These are phyloP conservation scores for Patiria miniata DNA, from an alignment of 35 echinoderm and acorn worm genomes.

Conservation along the genomic window DNA sequence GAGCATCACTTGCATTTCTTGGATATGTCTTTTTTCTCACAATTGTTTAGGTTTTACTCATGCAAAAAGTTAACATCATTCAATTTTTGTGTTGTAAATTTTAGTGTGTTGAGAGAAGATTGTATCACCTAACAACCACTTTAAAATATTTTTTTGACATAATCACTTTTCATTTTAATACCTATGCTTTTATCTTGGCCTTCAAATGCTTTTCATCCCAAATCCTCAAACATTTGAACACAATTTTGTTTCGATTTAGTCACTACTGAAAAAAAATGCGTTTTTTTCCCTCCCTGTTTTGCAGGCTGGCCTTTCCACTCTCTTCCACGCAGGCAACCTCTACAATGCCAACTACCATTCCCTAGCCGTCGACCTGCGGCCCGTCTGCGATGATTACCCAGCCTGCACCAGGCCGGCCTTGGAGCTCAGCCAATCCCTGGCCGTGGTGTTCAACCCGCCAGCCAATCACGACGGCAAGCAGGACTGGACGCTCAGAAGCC, in stretches of 20 bases:
- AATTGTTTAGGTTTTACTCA: too few species aligned
- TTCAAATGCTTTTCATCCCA: neutral
- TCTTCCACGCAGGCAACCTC: slow-evolving; percentile 84
- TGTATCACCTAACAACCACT: too few species aligned
- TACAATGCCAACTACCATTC: slow-evolving; percentile 99
- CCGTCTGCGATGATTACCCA: slow-evolving; percentile 67
- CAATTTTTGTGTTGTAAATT: too few species aligned
- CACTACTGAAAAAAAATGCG: too few species aligned
- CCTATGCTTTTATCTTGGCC: neutral
- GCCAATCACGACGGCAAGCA: slow-evolving; percentile 19
- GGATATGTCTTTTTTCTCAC: too few species aligned
- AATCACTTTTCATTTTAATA: too few species aligned
- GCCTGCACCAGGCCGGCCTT: slow-evolving; percentile 67
- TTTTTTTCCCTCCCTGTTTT: neutral
- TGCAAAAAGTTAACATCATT: too few species aligned
- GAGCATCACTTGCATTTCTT: too few species aligned
- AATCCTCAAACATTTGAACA: neutral
- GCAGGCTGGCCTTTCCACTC: slow-evolving; percentile 86
- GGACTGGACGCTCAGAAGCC: slow-evolving; percentile 60
- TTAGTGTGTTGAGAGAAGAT: too few species aligned
- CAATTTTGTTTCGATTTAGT: too few species aligned
- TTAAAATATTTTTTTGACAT: too few species aligned
- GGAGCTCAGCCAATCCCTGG: slow-evolving; percentile 78
- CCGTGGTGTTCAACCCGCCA: slow-evolving; percentile 77
- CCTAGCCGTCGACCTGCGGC: slow-evolving; percentile 78